phyloP scores from a whole-genome alignment of 2,113 vertebrate genomes.

The Cochlearius cochlearius region DNA sequence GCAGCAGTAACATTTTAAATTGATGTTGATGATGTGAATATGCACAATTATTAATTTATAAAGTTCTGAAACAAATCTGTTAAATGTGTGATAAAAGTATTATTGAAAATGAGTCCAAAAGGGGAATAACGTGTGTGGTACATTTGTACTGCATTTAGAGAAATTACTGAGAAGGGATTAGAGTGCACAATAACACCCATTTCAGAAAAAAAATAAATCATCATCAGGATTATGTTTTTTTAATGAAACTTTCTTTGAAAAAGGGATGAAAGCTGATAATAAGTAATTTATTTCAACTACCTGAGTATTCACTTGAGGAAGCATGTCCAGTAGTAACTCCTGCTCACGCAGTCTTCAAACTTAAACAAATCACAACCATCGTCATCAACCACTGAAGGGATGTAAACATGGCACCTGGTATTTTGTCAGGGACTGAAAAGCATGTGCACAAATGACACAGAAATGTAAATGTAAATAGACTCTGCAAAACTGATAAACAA shows the following conservation, averaged over 20 bases:
- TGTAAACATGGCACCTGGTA: background rate
- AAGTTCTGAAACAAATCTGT: background rate
- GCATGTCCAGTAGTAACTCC: background rate
- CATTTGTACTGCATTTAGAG: background rate
- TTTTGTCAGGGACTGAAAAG: background rate
- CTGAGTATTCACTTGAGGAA: background rate
- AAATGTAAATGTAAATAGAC: background rate
- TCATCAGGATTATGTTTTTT: background rate
- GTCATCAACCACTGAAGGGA: background rate
- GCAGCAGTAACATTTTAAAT: background rate
- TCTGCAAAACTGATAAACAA: background rate
- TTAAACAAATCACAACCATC: background rate
- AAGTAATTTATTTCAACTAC: background rate
- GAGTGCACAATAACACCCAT: background rate
- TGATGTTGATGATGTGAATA: background rate
- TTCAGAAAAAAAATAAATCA: background rate
- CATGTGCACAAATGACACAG: background rate
- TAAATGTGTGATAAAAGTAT: background rate
- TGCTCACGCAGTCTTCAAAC: background rate
- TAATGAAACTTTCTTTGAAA: background rate
- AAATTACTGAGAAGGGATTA: background rate
- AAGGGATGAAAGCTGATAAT: background rate
- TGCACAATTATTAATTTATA: background rate
- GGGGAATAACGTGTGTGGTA: fast-evolving
- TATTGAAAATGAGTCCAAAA: background rate